Evolutionary conservation across 2,888 invertebrate genomes (phyloP), one percentile per base, ranked within the genome.

Genomic region (Isoperla grammatica): DNA sequence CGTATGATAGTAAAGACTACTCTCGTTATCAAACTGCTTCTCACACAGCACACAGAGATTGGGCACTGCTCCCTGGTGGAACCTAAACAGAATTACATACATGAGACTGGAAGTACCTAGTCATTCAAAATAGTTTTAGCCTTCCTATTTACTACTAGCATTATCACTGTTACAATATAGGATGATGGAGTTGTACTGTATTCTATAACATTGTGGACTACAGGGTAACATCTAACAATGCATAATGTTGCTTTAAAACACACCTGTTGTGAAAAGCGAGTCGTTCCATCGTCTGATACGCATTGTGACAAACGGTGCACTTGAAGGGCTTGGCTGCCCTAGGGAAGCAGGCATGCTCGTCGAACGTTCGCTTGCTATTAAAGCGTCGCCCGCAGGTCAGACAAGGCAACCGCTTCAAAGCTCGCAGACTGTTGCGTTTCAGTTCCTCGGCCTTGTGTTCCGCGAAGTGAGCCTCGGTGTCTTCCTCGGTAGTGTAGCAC

Each of bases 21-120:
- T 57, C 57, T 61, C 61, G 50, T 57, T 57, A n/a, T 61, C 61
- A 58, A 60, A 63, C 29, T 58, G 45, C 39, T 61, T 63, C 8
- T 37, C 57, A 57, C 63, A 63, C 9, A 50, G 42, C 9, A 43
- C 56, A 53, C 63, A 63, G n/a, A 46, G 35, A 48, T 63, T 60
- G 20, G 50, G 35, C 29, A 22, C 23, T 5, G 59, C 57, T 19
- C 61, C 61, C 29, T 63, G 55, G 46, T 63, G 63, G 40, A 63
- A 60, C 19, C 29, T 29, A 29, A 23, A 48, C 48, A 22, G 22
- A 2, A n/a, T 20, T 22, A 49, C n/a, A n/a, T n/a, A n/a, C n/a
- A n/a, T n/a, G n/a, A n/a, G n/a, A n/a, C n/a, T n/a, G n/a, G n/a
- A n/a, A n/a, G n/a, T n/a, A n/a, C n/a, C n/a, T n/a, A n/a, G n/a